Conservation (phyloP, 2,797 vertebrate genomes). For the Parauchenoglanis punctatus region DNA sequence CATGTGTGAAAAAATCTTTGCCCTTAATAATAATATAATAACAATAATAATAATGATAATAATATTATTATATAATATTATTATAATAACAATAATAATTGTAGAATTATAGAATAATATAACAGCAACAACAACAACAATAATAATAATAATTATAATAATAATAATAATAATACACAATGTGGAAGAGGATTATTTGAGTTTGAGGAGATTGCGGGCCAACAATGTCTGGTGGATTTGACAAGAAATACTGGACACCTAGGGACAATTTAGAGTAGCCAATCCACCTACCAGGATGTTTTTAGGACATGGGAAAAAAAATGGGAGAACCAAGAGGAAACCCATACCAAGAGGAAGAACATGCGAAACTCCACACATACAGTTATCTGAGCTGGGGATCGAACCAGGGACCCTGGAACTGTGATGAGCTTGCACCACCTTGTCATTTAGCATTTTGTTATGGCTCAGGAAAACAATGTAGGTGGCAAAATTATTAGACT, state of each 20-base stretch:
- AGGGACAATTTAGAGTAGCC: background rate
- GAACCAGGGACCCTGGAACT: background rate
- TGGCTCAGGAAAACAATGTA: background rate
- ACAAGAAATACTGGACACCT: background rate
- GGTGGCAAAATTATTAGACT: background rate
- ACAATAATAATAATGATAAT: too few species aligned
- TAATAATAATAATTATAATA: too few species aligned
- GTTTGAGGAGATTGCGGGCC: background rate
- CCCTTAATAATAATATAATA: too few species aligned
- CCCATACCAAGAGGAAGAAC: background rate
- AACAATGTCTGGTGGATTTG: background rate
- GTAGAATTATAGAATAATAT: too few species aligned
- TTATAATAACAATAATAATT: too few species aligned
- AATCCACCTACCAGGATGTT: background rate
- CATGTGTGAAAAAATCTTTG: too few species aligned
- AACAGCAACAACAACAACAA: too few species aligned
- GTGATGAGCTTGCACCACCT: background rate
- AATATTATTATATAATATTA: too few species aligned
- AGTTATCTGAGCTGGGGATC: background rate
- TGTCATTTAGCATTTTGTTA: background rate
- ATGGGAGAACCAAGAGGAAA: background rate
- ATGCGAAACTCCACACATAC: background rate
- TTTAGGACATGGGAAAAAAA: background rate
- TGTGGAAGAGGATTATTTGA: background rate
- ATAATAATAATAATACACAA: too few species aligned